Conservation (phyloP, 2,113 vertebrate species). For the Nothobranchius furzeri region DNA sequence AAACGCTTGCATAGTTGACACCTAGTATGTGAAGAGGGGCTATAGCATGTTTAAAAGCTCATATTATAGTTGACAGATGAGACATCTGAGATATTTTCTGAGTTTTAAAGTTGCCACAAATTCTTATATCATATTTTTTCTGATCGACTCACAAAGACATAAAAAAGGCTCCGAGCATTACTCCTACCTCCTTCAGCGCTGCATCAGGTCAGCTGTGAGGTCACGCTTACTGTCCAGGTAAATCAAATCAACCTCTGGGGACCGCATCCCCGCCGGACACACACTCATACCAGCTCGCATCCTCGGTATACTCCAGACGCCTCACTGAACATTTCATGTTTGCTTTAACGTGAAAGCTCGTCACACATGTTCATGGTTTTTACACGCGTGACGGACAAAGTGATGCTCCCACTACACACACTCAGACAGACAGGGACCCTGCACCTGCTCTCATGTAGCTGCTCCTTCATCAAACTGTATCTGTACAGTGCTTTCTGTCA, state of each 20-base stretch:
- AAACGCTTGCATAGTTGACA: background rate
- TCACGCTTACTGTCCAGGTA: conserved; percentile 48
- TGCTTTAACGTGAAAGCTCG: conserved; percentile 2
- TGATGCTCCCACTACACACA: conserved; percentile 17
- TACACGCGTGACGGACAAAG: conserved; percentile 27
- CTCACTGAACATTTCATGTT: conserved; percentile 21
- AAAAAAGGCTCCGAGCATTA: background rate
- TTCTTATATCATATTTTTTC: no score
- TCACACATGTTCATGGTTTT: conserved; percentile 11
- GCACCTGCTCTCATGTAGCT: background rate
- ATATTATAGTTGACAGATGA: no score
- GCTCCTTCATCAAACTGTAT: no score
- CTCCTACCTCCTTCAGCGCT: background rate
- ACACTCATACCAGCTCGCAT: conserved; percentile 5
- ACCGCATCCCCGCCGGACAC: conserved; percentile 17
- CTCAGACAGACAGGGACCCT: no score
- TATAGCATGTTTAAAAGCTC: no score
- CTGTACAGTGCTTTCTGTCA: no score
- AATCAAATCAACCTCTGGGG: conserved; percentile 46
- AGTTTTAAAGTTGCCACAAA: no score
- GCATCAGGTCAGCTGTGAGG: conserved; percentile 50
- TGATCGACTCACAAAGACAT: background rate
- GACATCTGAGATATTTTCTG: no score
- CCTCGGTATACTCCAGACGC: background rate
- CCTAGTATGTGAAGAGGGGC: no score